phyloP scores from a whole-genome alignment of 2,797 vertebrate genomes.

The Hirundo rustica region DNA sequence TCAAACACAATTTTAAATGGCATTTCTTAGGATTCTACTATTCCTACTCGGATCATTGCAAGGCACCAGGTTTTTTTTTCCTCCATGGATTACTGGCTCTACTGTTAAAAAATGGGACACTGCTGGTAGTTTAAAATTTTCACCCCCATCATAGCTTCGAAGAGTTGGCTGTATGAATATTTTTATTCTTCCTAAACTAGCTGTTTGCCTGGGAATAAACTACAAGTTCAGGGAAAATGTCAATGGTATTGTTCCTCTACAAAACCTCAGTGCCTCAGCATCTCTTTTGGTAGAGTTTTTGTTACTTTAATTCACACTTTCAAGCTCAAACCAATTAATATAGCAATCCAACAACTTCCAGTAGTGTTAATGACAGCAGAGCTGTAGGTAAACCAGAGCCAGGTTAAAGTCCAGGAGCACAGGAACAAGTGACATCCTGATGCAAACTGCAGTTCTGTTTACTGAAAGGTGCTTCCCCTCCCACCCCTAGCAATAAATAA shows the following conservation, averaged over 20 bases:
- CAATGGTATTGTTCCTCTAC: neutral
- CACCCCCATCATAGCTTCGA: neutral
- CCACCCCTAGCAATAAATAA: neutral
- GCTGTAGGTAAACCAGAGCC: neutral
- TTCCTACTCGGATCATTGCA: neutral
- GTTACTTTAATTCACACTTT: neutral
- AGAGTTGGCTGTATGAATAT: neutral
- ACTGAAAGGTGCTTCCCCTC: neutral
- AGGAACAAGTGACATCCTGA: neutral
- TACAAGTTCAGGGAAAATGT: neutral
- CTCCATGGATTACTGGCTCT: neutral
- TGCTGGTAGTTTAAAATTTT: neutral
- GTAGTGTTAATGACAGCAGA: neutral
- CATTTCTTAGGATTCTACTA: neutral
- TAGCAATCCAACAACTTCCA: neutral
- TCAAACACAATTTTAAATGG: neutral
- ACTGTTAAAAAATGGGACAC: neutral
- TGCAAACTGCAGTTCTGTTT: neutral
- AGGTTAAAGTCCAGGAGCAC: neutral
- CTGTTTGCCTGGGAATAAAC: neutral
- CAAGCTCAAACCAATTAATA: neutral
- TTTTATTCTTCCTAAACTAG: neutral
- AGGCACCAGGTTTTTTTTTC: accelerated
- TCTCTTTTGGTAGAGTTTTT: neutral
- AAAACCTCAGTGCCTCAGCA: neutral